Conservation (phyloP, 2,113 vertebrate genomes). For the Scomber scombrus region DNA sequence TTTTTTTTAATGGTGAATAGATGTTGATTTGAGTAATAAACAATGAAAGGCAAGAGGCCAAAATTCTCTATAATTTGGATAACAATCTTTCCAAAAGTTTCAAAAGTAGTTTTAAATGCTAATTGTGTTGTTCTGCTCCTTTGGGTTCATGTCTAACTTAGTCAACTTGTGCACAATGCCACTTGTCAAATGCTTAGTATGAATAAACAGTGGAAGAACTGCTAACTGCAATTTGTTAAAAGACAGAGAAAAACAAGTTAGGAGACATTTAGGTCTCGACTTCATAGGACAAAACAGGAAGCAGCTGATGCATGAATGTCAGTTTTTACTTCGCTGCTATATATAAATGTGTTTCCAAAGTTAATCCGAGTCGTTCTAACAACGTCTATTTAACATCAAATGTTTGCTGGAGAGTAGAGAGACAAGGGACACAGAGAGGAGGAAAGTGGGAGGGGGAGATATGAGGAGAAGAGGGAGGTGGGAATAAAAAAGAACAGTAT, state of each 20-base stretch:
- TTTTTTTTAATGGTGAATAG: slow-evolving; percentile 23
- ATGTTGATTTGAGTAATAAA: slow-evolving; percentile 29
- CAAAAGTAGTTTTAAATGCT: background rate
- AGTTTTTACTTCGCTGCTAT: slow-evolving; percentile 13
- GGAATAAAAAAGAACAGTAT: slow-evolving; percentile 9
- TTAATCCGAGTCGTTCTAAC: slow-evolving; percentile 8
- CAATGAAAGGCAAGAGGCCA: background rate
- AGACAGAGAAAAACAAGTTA: background rate
- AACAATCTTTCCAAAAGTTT: background rate
- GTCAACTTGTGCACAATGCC: background rate
- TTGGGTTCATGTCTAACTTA: no score
- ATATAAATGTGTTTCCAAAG: slow-evolving; percentile 30
- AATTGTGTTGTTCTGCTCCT: background rate
- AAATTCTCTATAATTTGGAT: background rate
- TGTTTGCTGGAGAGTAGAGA: slow-evolving; percentile 25
- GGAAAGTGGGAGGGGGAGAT: slow-evolving; percentile 9
- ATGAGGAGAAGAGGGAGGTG: slow-evolving; percentile 1
- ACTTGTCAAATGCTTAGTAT: background rate
- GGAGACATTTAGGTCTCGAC: slow-evolving; percentile 13
- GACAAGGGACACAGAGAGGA: slow-evolving; percentile 17
- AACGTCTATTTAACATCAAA: slow-evolving; percentile 43
- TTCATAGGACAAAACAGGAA: slow-evolving; percentile 13
- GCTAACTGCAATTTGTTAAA: background rate
- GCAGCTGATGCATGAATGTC: background rate
- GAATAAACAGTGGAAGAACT: background rate